Evolutionary conservation across 2,113 vertebrate species (phyloP).

Genomic region (Micronisus gabar): DNA sequence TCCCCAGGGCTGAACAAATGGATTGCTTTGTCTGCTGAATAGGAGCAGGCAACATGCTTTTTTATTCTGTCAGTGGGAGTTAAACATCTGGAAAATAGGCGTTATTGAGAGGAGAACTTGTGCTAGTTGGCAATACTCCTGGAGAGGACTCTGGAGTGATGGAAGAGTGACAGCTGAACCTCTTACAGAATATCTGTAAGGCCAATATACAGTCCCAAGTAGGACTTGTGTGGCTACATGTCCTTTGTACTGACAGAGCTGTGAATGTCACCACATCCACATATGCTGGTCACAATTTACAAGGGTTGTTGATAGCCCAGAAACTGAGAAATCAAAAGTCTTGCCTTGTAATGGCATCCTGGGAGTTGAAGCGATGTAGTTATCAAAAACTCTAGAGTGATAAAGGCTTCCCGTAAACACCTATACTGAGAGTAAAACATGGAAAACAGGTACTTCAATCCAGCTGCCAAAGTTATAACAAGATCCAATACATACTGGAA

Average conservation of each 20-base stretch:
- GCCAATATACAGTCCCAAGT: not conserved
- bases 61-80: not conserved
- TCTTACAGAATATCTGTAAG: not conserved
- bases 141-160: not conserved
- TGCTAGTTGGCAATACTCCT: not conserved
- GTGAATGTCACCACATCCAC: not conserved
- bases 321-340: not conserved
- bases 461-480: not conserved
- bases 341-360: not conserved
- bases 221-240: not conserved
- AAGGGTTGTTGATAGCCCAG: not conserved
- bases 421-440: not conserved
- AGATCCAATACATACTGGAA: not conserved
- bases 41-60: not conserved
- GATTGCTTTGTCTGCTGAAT: not conserved
- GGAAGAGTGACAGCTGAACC: not conserved
- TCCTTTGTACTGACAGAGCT: not conserved
- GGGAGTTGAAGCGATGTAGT: not conserved
- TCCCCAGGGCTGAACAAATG: not conserved
- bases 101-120: not conserved
- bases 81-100: not conserved
- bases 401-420: not conserved
- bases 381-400: not conserved
- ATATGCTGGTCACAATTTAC: not conserved
- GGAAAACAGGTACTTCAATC: not conserved